Evolutionary conservation across 2,113 vertebrate species (phyloP).

Genomic region (Channa maculata): DNA sequence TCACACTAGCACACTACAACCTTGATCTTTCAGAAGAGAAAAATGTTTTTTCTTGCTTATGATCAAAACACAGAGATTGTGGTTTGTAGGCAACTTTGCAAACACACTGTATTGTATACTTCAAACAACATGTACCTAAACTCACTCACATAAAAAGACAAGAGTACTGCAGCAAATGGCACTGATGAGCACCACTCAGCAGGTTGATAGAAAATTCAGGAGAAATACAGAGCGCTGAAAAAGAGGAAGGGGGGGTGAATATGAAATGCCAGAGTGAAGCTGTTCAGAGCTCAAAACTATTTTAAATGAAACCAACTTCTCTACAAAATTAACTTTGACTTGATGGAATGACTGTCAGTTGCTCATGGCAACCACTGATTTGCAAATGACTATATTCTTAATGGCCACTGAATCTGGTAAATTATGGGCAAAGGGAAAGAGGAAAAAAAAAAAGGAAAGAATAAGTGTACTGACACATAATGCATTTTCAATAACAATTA

Average conservation of each 20-base stretch:
- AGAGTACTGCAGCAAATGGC: not conserved
- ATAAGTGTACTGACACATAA: conserved; percentile 16
- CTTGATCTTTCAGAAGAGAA: not conserved
- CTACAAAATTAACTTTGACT: conserved; percentile 58
- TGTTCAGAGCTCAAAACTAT: conserved; percentile 11
- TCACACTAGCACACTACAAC: not conserved
- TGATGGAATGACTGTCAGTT: conserved; percentile 52
- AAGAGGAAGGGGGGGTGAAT: conserved; percentile 18
- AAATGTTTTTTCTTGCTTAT: not conserved
- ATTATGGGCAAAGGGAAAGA: conserved; percentile 16
- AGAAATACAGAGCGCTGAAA: conserved; percentile 4
- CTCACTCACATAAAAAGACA: conserved; percentile 8
- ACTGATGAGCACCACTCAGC: conserved; percentile 18
- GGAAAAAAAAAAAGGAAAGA: conserved; percentile 16
- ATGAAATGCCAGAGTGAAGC: conserved; percentile 30
- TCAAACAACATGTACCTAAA: conserved; percentile 4
- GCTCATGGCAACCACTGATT: conserved; percentile 51
- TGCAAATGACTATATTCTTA: conserved; percentile 51
- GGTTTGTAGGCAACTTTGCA: not conserved
- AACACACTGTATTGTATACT: not conserved
- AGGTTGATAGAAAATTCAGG: conserved; percentile 14
- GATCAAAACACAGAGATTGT: not conserved
- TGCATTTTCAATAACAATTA: conserved; percentile 45
- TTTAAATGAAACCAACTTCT: conserved; percentile 50
- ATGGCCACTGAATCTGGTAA: conserved; percentile 39